These are phyloP conservation scores for Cepphus grylle DNA, from an alignment of 2,113 vertebrate species.

Conservation along the genomic window DNA sequence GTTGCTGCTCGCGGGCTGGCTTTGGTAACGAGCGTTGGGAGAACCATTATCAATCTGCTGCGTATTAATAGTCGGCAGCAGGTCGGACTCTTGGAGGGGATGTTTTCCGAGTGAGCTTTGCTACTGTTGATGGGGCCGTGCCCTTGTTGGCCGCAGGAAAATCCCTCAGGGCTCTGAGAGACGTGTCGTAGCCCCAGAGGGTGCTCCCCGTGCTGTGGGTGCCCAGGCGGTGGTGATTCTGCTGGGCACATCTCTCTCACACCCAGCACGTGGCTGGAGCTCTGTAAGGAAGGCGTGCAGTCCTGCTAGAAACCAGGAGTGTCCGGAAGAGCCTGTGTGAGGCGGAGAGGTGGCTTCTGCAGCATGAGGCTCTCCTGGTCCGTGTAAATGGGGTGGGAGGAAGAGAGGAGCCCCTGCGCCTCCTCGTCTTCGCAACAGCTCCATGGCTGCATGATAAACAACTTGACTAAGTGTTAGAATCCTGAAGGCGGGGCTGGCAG, in stretches of 20 bases:
- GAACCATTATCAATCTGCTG: background rate
- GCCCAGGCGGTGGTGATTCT: background rate
- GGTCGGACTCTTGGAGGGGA: background rate
- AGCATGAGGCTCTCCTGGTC: background rate
- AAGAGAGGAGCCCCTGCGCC: background rate
- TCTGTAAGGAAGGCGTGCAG: fast-evolving
- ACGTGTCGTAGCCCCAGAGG: background rate
- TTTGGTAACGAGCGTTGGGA: fast-evolving
- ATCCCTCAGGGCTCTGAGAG: background rate
- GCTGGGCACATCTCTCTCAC: background rate
- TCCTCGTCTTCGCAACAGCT: background rate
- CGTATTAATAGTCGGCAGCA: background rate
- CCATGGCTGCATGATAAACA: constrained; percentile 27
- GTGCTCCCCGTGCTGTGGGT: background rate
- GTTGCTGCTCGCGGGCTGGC: background rate
- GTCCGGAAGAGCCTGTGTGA: fast-evolving
- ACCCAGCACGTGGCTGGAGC: background rate
- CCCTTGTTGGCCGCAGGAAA: fast-evolving
- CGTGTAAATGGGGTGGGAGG: background rate
- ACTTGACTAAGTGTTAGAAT: constrained; percentile 27
- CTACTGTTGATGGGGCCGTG: background rate
- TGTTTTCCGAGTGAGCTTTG: fast-evolving
- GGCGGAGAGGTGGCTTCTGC: background rate
- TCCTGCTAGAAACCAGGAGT: background rate
- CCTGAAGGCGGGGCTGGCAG: constrained; percentile 30